These are phyloP conservation scores for Ictalurus furcatus DNA, from an alignment of 2,113 vertebrate genomes.

Conservation along the genomic window DNA sequence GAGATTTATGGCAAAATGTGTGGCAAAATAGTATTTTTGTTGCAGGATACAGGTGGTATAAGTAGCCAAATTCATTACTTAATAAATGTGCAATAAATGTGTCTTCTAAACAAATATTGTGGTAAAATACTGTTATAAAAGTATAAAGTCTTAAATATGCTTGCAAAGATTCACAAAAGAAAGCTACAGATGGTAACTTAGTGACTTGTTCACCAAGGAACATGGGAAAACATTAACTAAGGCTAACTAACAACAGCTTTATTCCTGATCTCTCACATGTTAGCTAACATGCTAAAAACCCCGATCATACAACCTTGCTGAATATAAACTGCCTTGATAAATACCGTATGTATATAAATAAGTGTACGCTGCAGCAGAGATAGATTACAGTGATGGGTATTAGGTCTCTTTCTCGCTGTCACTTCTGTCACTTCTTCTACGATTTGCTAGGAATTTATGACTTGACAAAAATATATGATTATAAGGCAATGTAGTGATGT, in stretches of 20 bases:
- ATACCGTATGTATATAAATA: neutral
- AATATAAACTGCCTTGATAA: neutral
- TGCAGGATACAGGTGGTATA: neutral
- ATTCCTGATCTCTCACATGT: neutral
- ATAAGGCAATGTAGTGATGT: neutral
- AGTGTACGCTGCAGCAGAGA: too few relatives aligned
- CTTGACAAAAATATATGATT: neutral
- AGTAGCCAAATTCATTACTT: neutral
- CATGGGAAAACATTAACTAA: neutral
- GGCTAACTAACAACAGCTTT: neutral
- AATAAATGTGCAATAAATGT: neutral
- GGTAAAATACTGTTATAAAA: neutral
- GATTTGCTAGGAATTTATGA: neutral
- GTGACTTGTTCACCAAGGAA: neutral
- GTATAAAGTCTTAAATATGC: neutral
- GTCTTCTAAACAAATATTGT: neutral
- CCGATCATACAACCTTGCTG: neutral
- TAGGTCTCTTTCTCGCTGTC: neutral
- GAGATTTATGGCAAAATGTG: neutral
- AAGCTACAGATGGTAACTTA: neutral
- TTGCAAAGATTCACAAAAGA: neutral
- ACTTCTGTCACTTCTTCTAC: neutral
- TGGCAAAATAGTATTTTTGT: neutral
- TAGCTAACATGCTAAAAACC: neutral
- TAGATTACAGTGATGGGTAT: neutral